Evolutionary conservation across 1,140 invertebrate species (phyloP), one percentile per base, ranked within the genome.

Genomic region (Drosophila prosaltans): DNA sequence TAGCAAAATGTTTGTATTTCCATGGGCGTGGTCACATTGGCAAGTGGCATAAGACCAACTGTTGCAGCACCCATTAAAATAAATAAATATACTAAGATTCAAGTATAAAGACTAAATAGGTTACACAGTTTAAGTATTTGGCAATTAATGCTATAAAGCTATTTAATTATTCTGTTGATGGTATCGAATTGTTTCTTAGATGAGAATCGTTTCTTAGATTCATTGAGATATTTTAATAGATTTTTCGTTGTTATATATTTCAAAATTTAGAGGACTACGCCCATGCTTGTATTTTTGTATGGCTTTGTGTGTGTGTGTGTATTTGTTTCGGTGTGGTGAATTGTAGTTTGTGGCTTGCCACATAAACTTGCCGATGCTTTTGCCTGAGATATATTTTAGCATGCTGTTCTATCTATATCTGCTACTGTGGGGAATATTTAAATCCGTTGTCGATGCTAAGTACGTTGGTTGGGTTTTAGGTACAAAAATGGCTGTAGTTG

Each of bases 311-410:
- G 24, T 45, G 57, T 60, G 54, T 45, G 32, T 77, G 65, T 54
- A 7, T 36, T 24, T 65, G 24, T 45, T 45, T 24, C 61, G 58
- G 43, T 11, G 39, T 64, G 58, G 43, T 40, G 39, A 21, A 21
- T 48, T 69, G 67, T 69, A 78, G 77, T 81, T 79, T 86, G 83
- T 74, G 83, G 83, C 80, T 72, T 89, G 84, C 83, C 80, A 83
- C 75, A 86, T 86, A 86, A 86, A 86, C 79, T 86, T 86, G 78
- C 81, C 69, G 59, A 67, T 66, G 77, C 64, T 65, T 69, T 41
- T 67, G 79, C 59, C 41, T 69, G 67, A 51, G 45, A 51, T 51
- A 85, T 89, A 89, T 89, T 89, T 88, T 67, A 88, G 80, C 76
- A 82, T 86, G 45, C 45, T 76, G 82, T 73, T 16, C 9, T 3